Evolutionary conservation across 1,140 invertebrate genomes (phyloP), one percentile per base, ranked within the genome.

Genomic region (Oreohelix idahoensis): DNA sequence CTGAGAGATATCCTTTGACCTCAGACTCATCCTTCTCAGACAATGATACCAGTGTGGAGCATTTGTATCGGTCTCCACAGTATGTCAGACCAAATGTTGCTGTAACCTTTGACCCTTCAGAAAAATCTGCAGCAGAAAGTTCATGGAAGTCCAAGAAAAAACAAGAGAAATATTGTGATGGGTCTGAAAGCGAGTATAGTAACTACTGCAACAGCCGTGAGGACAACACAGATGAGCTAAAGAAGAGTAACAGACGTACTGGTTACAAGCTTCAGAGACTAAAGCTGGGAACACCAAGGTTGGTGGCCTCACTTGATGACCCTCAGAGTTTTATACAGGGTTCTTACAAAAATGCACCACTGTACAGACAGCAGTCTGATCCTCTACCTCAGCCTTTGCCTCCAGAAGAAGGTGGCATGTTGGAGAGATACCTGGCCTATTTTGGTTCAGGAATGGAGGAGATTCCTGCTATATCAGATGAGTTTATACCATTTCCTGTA

Each of bases 21-120:
- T 80, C 69, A 36, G 84, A 85, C 45, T 83, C 84, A n/a, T 82
- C 84, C 17, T 82, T 82, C 39, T 83, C 81, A 38, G 81, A 85
- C 76, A 81, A 38, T n/a, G 78, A 75, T 32, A 78, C 79, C 51
- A 82, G 84, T 39, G 84, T 85, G 17, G 84, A 85, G 58, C 84
- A 85, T 58, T 35, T 85, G 39, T 85, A 85, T 58, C 71, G 71
- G 29, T 76, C 84, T 26, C 80, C 84, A 38, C 77, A 35, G 20
- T 66, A 66, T 66, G 63, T 23, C 17, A 29, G 32, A 66, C 0
- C 5, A 32, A 66, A 66, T 66, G n/a, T 32, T 29, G 63, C n/a
- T 0, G 29, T 5, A 8, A 10, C 11, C 1, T 66, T 66, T 66
- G 20, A 66, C 29, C 29, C n/a, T 32, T 29, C 63, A 32, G 63